Evolutionary conservation across 1,140 invertebrate species (phyloP).

Genomic region (Leguminivora glycinivorella): DNA sequence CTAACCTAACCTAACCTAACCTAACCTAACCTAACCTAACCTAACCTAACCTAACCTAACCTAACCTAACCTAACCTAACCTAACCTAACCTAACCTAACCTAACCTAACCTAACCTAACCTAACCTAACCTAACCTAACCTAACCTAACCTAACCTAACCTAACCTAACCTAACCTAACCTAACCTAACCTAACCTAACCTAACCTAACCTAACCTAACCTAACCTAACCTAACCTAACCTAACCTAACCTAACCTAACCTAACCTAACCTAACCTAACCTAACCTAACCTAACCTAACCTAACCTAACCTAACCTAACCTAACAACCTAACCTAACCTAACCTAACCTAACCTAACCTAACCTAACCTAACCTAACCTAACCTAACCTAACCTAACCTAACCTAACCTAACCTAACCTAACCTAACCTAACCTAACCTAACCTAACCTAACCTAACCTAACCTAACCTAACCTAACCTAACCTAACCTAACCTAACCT

Average conservation of each 20-base stretch:
- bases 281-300: slow-evolving; percentile 19
- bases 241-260: slow-evolving; percentile 4
- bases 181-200: slow-evolving; percentile 31
- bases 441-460: slow-evolving; percentile 19
- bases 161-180: slow-evolving; percentile 36
- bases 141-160: slow-evolving; percentile 39
- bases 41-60: slow-evolving; percentile 37
- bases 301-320: slow-evolving; percentile 19
- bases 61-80: slow-evolving; percentile 40
- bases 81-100: slow-evolving; percentile 40
- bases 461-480: slow-evolving; percentile 19
- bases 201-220: slow-evolving; percentile 7
- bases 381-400: slow-evolving; percentile 19
- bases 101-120: slow-evolving; percentile 39
- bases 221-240: slow-evolving; percentile 11
- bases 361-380: slow-evolving; percentile 19
- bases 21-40: slow-evolving; percentile 37
- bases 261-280: slow-evolving; percentile 13
- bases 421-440: slow-evolving; percentile 19
- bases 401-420: slow-evolving; percentile 19
- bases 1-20: slow-evolving; percentile 26
- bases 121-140: slow-evolving; percentile 40
- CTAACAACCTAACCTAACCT: no score
- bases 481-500: slow-evolving; percentile 19
- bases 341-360: slow-evolving; percentile 19